phyloP scores from a whole-genome alignment of 2,888 invertebrate species.

The Tetramorium bicarinatum region DNA sequence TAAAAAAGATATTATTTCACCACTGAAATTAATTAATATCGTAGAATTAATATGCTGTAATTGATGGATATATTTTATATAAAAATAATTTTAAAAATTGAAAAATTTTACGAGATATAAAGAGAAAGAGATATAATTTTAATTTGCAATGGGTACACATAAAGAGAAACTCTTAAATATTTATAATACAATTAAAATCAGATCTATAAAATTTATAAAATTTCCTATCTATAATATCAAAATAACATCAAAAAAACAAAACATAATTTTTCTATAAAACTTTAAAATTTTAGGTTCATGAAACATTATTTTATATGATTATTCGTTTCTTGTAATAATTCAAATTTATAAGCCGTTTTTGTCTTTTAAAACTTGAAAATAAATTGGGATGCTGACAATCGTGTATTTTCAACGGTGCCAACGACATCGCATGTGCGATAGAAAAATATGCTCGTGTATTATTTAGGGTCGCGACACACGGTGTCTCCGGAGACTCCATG shows the following conservation, averaged over 20 bases:
- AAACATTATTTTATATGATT: not conserved
- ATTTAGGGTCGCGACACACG: slow-evolving; percentile 81
- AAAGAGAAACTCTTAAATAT: not conserved
- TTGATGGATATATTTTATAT: not conserved
- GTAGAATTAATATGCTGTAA: not conserved
- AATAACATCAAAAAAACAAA: not conserved
- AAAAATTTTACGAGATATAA: not conserved
- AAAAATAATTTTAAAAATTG: not conserved
- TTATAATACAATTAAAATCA: not conserved
- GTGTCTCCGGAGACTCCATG: slow-evolving; percentile 80
- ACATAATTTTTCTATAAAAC: not conserved
- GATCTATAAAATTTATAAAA: not conserved
- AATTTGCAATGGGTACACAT: not conserved
- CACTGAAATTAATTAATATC: not conserved
- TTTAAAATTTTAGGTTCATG: slow-evolving; percentile 6
- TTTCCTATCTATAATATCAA: not conserved
- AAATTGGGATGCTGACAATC: slow-evolving; percentile 73
- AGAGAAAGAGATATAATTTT: not conserved
- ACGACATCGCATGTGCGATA: slow-evolving; percentile 73
- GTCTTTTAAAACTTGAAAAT: slow-evolving; percentile 52
- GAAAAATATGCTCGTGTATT: slow-evolving; percentile 83
- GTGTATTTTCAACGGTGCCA: slow-evolving; percentile 62
- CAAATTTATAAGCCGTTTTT: slow-evolving; percentile 30
- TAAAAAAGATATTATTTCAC: not conserved
- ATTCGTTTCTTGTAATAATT: slow-evolving; percentile 32